Base-by-base conservation (phyloP, 2,888 invertebrate species). In the Thelaira solivaga region DNA sequence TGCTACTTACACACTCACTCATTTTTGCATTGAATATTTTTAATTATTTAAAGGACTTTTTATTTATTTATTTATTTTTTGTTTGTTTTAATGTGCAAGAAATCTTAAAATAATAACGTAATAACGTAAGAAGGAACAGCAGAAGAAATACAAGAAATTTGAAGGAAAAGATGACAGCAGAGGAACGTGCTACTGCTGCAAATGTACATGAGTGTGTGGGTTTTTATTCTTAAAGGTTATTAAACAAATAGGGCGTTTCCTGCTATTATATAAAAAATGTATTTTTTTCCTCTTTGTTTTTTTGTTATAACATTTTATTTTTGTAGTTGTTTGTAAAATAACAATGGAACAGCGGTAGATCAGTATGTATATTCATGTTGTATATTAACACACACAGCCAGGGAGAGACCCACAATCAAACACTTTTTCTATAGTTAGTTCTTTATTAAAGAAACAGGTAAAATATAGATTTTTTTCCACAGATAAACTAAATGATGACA, bases 201-300 rank as follows among this genome's bases (percentile, higher is more conserved):
- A 67, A 34, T 69, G 59, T 29, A 24, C 24, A 29, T 22, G 36
- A 55, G 26, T 36, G 59, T 59, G 69, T 69, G 69, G 59, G 36
- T 68, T 57, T 29, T 47, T 24, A 13, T 55, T 43, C 64, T 49
- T 69, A 67, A 61, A 67, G 43, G 76, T 69, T 76, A 51, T 51
- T 59, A 76, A 65, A 65, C 72, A 72, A 77, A 77, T 72, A 72
- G 76, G 76, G 76, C 76, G 76, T 77, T 77, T 77, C 76, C 76
- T 77, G 76, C 67, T 49, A 49, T 77, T 77, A 62, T 67, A 49
- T 68, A 72, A 72, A 73, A 71, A 36, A 57, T 64, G 24, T 41
- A 31, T 64, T 36, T 13, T 20, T 18, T 8, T 55, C 24, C 6
- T 22, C 45, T 41, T 41, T 24, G 10, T 51, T 8, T n/a, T 18